A percentile compares a stretch with the other conserved stretches of the same genome.
Conservation (phyloP, 2,113 vertebrate genomes). For the Ailurus styani region DNA sequence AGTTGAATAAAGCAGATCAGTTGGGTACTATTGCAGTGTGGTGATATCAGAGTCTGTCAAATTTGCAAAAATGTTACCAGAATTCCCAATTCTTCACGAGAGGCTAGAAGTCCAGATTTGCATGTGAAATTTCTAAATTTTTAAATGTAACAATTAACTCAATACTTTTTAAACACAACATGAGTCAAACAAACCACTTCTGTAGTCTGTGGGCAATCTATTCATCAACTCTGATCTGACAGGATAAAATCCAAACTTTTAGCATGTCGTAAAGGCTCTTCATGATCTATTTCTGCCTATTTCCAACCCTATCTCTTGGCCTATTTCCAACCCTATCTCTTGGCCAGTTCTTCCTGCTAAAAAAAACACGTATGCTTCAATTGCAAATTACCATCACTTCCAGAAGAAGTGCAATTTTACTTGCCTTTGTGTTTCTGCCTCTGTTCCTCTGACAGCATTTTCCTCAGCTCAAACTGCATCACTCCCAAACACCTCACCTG, state of each 20-base stretch:
- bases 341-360: neutral
- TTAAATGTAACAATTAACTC: neutral
- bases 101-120: neutral
- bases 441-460: neutral
- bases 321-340: neutral
- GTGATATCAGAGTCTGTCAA: neutral
- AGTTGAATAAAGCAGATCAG: neutral
- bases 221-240: neutral
- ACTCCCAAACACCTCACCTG: neutral
- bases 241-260: neutral
- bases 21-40: neutral
- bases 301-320: no score
- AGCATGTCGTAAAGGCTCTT: neutral
- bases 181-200: neutral
- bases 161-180: neutral
- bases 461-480: neutral
- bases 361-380: neutral
- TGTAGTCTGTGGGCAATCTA: neutral
- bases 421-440: neutral
- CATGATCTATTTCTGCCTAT: neutral
- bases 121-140: neutral
- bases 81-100: neutral
- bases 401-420: neutral
- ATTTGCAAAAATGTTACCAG: neutral
- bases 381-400: neutral